Evolutionary conservation across 2,113 vertebrate genomes (phyloP), one percentile per base, ranked within the genome.

Genomic region (Speoplatyrhinus poulsoni): DNA sequence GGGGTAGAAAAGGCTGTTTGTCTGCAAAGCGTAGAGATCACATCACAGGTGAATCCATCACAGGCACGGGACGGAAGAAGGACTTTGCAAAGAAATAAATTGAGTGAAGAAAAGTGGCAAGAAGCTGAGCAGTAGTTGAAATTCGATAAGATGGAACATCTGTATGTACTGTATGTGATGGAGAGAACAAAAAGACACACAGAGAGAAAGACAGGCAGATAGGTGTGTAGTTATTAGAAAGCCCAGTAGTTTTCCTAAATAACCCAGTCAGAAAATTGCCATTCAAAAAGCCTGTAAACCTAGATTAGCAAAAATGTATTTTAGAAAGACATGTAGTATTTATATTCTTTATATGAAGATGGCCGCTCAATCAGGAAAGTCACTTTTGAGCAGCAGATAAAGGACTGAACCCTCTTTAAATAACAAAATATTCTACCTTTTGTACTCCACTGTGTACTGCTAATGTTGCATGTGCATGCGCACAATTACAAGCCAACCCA

Each of bases 1-100:
- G 46, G 16, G 67, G 62, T 5, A 41, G 36, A 71, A 79, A 82
- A 76, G 63, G n/a, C 63, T 70, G 64, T 46, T 26, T 53, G 47
- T 46, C 83, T 19, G 12, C 16, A 46, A 33, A 48, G 11, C 46
- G 48, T 15, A 70, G 58, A 76, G 49, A 73, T 75, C 67, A 58
- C 70, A 49, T 82, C 62, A 70, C 63, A 70, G 68, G 75, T 70
- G 81, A 85, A 73, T 72, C 79, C 72, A 86, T 88, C 87, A 85
- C 67, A 82, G 70, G 61, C 67, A 61, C 53, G 2, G 4, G 6
- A 41, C 7, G 4, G 36, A 41, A 26, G 36, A 41, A 41, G 7
- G 4, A 41, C 36, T 6, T 8, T 56, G 79, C 73, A 75, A 10
- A 58, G 81, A 63, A 65, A 57, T 78, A 73, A 71, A 77, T 62